Conservation (phyloP, 2,797 vertebrate species). For the Anabas testudineus region DNA sequence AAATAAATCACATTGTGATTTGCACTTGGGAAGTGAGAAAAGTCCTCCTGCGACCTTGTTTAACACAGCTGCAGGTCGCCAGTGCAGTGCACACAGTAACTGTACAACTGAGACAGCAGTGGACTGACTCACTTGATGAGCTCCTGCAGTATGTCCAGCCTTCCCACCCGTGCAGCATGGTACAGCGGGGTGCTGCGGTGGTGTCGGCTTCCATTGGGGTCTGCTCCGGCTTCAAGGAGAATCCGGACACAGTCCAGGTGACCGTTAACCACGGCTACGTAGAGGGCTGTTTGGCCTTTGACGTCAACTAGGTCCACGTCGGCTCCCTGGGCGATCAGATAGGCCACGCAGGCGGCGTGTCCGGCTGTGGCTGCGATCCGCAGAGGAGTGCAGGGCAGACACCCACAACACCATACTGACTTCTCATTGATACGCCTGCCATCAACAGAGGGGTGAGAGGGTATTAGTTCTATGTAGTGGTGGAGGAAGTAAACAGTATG, state of each 20-base stretch:
- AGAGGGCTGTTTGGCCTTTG: conserved; percentile 94
- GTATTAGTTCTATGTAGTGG: neutral
- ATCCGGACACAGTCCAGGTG: conserved; percentile 92
- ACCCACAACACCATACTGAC: conserved; percentile 95
- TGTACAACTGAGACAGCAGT: neutral
- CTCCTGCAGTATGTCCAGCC: conserved; percentile 90
- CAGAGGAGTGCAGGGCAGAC: conserved; percentile 93
- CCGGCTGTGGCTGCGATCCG: conserved; percentile 93
- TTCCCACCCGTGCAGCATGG: conserved; percentile 90
- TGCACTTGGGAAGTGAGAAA: neutral
- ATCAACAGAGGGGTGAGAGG: neutral
- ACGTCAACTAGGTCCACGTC: conserved; percentile 95
- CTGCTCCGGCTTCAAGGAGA: conserved; percentile 91
- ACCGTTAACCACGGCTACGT: conserved; percentile 93
- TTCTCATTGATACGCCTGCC: conserved; percentile 94
- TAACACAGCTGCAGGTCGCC: neutral
- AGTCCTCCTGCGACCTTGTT: neutral
- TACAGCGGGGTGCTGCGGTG: conserved; percentile 95
- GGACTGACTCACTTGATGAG: conserved; percentile 87
- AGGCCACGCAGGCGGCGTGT: conserved; percentile 89
- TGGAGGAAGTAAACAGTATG: no score
- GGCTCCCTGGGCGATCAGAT: conserved; percentile 90
- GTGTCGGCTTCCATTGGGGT: conserved; percentile 94
- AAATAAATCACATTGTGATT: no score
- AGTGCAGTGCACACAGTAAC: no score